phyloP scores from a whole-genome alignment of 1,140 invertebrate species.

The Ditylenchus dipsaci region DNA sequence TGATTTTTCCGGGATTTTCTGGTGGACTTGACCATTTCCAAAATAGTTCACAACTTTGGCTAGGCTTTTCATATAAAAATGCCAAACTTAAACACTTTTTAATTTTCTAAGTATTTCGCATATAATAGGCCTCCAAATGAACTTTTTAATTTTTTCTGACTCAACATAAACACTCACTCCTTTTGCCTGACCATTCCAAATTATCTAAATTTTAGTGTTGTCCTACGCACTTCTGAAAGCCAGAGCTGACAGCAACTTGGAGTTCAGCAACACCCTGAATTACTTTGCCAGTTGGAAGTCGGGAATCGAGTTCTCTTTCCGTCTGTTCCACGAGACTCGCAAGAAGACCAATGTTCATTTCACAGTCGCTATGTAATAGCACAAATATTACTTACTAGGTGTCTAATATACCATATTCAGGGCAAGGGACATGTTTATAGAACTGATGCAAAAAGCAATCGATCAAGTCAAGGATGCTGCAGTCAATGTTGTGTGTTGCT shows the following conservation, averaged over 20 bases:
- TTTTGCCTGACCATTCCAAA: neutral
- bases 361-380: conserved; percentile 1
- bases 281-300: neutral
- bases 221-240: neutral
- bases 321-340: neutral
- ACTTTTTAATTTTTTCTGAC: too few species aligned
- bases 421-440: neutral
- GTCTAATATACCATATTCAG: conserved; percentile 2
- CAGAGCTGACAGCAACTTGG: neutral
- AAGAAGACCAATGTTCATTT: neutral
- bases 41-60: too few species aligned
- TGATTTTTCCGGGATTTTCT: too few species aligned
- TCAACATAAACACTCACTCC: too few species aligned
- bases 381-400: too few species aligned
- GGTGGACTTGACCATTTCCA: too few species aligned
- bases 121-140: too few species aligned
- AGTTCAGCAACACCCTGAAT: neutral
- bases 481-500: neutral
- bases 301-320: neutral
- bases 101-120: too few species aligned
- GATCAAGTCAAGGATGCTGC: conserved; percentile 2
- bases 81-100: too few species aligned
- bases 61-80: too few species aligned
- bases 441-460: conserved; percentile 1
- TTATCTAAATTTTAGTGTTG: neutral